Conservation (phyloP, 2,888 invertebrate species). For the Thereva nobilitata region DNA sequence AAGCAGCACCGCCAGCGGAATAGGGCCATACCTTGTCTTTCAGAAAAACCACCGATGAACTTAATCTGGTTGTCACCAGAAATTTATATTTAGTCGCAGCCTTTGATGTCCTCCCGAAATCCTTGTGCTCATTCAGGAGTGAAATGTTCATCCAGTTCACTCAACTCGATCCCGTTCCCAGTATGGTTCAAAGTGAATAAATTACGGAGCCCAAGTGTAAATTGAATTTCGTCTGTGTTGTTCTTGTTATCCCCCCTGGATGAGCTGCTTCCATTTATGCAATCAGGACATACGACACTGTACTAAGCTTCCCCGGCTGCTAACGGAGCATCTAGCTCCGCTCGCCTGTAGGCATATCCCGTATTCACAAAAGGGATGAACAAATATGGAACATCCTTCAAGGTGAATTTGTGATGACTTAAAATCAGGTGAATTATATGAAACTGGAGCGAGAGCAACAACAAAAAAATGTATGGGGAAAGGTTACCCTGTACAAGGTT, state of each 20-base stretch:
- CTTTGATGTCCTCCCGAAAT: slow-evolving; percentile 19
- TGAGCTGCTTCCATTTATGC: background rate
- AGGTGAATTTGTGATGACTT: slow-evolving; percentile 17
- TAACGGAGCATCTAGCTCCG: background rate
- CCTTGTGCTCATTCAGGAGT: slow-evolving; percentile 7
- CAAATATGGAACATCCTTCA: slow-evolving; percentile 13
- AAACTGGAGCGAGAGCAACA: background rate
- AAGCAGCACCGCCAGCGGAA: too few relatives aligned
- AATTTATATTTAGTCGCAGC: slow-evolving; percentile 24
- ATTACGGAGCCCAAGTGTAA: slow-evolving; percentile 25
- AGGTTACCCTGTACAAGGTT: background rate
- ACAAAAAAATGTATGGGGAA: background rate
- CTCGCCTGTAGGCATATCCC: slow-evolving; percentile 7
- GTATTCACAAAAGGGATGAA: slow-evolving; percentile 15
- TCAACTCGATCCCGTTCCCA: background rate
- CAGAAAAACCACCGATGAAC: slow-evolving; percentile 3
- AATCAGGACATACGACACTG: slow-evolving; percentile 14
- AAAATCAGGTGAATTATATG: background rate
- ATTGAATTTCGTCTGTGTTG: slow-evolving; percentile 24
- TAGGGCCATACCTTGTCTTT: too few relatives aligned
- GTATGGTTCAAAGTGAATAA: slow-evolving; percentile 11
- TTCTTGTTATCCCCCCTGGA: slow-evolving; percentile 21
- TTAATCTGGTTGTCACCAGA: slow-evolving; percentile 12
- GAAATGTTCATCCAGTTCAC: slow-evolving; percentile 4
- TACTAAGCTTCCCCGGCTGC: background rate